phyloP scores from a whole-genome alignment of 1,140 invertebrate species.

The Dryas iulia region DNA sequence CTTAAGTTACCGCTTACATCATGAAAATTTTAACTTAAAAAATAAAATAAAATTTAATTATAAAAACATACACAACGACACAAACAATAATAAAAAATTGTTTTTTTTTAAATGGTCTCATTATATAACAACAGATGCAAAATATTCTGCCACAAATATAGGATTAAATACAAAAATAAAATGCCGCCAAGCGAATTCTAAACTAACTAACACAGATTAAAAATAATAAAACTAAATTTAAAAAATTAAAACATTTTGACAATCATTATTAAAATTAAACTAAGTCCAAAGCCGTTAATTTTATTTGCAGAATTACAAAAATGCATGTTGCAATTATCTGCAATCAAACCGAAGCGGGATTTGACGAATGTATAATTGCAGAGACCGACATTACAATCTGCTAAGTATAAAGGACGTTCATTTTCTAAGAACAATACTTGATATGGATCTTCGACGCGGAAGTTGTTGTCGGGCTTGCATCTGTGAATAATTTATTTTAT shows the following conservation, averaged over 20 bases:
- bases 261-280: neutral
- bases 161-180: neutral
- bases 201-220: neutral
- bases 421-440: slow-evolving; percentile 84
- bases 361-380: slow-evolving; percentile 81
- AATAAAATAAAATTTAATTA: neutral
- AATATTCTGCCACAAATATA: too few relatives aligned
- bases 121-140: too few relatives aligned
- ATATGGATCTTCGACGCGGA: slow-evolving; percentile 74
- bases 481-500: slow-evolving; percentile 45
- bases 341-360: slow-evolving; percentile 49
- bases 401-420: slow-evolving; percentile 81
- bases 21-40: neutral
- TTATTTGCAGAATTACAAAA: slow-evolving; percentile 61
- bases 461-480: slow-evolving; percentile 75
- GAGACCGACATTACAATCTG: slow-evolving; percentile 82
- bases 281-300: neutral
- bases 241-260: neutral
- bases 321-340: slow-evolving; percentile 60
- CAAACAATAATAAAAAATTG: neutral
- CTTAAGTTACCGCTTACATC: too few relatives aligned
- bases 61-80: neutral
- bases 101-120: too few relatives aligned
- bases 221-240: neutral
- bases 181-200: neutral